These are phyloP conservation scores for Protaetia brevitarsis DNA, from an alignment of 1,140 invertebrate genomes.

Conservation along the genomic window DNA sequence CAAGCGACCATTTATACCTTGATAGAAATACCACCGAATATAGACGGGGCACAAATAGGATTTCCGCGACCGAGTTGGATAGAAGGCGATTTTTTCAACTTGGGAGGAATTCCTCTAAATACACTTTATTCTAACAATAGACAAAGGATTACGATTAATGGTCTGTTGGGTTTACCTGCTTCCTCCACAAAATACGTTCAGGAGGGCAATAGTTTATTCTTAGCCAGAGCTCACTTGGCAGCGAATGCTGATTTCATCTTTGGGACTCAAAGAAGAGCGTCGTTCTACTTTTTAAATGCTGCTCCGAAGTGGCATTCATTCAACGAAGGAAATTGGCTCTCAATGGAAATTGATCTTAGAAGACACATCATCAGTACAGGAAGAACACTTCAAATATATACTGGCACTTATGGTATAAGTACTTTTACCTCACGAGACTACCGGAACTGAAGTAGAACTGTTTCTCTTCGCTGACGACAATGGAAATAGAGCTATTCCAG, in stretches of 20 bases:
- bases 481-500: slow-evolving; percentile 46
- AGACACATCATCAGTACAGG: slow-evolving; percentile 29
- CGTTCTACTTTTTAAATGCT: slow-evolving; percentile 60
- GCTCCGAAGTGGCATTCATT: slow-evolving; percentile 66
- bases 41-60: slow-evolving; percentile 36
- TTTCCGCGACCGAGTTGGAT: slow-evolving; percentile 44
- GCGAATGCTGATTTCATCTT: slow-evolving; percentile 66
- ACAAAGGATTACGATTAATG: slow-evolving; percentile 40
- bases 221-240: slow-evolving; percentile 63
- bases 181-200: slow-evolving; percentile 38
- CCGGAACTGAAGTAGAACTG: slow-evolving; percentile 46
- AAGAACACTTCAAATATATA: slow-evolving; percentile 51
- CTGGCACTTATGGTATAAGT: slow-evolving; percentile 52
- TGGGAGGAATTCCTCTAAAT: slow-evolving; percentile 25
- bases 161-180: slow-evolving; percentile 39
- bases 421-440: slow-evolving; percentile 48
- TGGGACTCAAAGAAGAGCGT: slow-evolving; percentile 59
- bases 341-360: slow-evolving; percentile 39
- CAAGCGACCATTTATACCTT: slow-evolving; percentile 37
- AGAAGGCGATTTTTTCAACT: slow-evolving; percentile 41
- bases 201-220: slow-evolving; percentile 39
- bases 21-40: slow-evolving; percentile 37
- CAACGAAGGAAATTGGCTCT: slow-evolving; percentile 64
- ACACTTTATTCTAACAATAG: slow-evolving; percentile 36
- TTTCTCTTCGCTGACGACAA: slow-evolving; percentile 49